Percentiles rank a stretch among this genome's conserved stretches.
Evolutionary conservation across 2,888 invertebrate species (phyloP).

Genomic region (Drosophila mimica): DNA sequence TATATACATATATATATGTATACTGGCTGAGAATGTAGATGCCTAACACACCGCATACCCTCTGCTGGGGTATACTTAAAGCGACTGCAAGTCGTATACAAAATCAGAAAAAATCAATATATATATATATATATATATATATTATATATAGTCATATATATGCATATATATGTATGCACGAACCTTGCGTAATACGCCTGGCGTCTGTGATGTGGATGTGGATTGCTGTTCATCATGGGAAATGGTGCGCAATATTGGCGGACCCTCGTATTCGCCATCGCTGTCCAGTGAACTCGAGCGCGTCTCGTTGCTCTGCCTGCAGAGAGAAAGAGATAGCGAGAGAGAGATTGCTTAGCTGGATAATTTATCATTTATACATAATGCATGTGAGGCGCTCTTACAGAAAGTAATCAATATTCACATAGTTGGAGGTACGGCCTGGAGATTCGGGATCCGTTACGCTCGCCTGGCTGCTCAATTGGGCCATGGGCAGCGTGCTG

Average conservation of each 20-base stretch:
- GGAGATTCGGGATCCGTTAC: slow-evolving; percentile 91
- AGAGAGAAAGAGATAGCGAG: background rate
- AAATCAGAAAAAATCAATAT: background rate
- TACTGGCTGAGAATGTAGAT: background rate
- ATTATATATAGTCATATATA: background rate
- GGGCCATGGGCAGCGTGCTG: slow-evolving; percentile 87
- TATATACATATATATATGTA: background rate
- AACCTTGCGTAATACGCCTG: slow-evolving; percentile 85
- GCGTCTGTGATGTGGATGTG: slow-evolving; percentile 83
- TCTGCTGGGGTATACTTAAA: background rate
- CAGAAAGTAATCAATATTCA: slow-evolving; percentile 96
- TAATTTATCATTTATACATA: background rate
- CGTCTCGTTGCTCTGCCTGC: slow-evolving; percentile 85
- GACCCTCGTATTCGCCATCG: slow-evolving; percentile 86
- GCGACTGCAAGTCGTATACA: background rate
- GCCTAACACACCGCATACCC: too few species aligned
- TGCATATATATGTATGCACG: slow-evolving; percentile 18
- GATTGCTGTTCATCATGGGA: slow-evolving; percentile 87
- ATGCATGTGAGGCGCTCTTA: slow-evolving; percentile 84
- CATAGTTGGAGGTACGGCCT: slow-evolving; percentile 93
- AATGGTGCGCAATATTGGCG: slow-evolving; percentile 87
- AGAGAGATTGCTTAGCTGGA: background rate
- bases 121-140: background rate
- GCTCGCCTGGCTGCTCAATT: slow-evolving; percentile 85
- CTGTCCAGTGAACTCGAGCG: slow-evolving; percentile 86